Conservation (phyloP, 2,888 invertebrate species). For the Dysmachus trigonus region DNA sequence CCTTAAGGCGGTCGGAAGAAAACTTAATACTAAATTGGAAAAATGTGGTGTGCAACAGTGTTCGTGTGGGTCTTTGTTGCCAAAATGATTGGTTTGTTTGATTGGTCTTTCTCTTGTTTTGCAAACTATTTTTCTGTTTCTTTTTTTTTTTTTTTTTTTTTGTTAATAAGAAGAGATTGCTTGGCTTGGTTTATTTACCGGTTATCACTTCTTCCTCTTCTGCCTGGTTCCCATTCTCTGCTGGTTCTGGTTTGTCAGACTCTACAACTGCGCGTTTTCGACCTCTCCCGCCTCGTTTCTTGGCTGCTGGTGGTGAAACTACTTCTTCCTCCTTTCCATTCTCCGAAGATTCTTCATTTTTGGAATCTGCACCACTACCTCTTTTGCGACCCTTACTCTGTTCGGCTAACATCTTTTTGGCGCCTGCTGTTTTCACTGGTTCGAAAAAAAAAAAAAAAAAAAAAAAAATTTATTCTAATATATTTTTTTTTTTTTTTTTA, state of each 20-base stretch:
- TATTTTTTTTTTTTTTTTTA: background rate
- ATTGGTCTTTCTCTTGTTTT: conserved; percentile 19
- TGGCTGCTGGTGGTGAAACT: background rate
- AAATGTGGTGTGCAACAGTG: background rate
- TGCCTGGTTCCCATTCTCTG: conserved; percentile 5
- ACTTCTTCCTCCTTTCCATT: background rate
- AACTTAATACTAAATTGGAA: conserved; percentile 14
- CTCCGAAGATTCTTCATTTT: background rate
- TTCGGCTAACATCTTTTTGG: conserved; percentile 24
- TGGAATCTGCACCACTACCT: background rate
- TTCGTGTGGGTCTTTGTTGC: background rate
- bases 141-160: background rate
- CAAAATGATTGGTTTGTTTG: conserved; percentile 27
- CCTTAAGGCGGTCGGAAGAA: background rate
- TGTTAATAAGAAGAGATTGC: background rate
- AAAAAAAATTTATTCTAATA: background rate
- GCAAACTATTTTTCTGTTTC: background rate
- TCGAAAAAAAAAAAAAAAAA: too few species aligned
- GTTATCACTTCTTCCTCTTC: conserved; percentile 22
- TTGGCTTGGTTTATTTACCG: conserved; percentile 30
- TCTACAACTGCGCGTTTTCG: conserved; percentile 56
- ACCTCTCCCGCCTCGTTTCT: conserved; percentile 50
- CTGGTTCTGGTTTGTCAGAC: conserved; percentile 45
- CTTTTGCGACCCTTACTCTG: background rate
- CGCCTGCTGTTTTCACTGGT: conserved; percentile 28